phyloP scores from a whole-genome alignment of 2,888 invertebrate genomes.

The Aelia acuminata region DNA sequence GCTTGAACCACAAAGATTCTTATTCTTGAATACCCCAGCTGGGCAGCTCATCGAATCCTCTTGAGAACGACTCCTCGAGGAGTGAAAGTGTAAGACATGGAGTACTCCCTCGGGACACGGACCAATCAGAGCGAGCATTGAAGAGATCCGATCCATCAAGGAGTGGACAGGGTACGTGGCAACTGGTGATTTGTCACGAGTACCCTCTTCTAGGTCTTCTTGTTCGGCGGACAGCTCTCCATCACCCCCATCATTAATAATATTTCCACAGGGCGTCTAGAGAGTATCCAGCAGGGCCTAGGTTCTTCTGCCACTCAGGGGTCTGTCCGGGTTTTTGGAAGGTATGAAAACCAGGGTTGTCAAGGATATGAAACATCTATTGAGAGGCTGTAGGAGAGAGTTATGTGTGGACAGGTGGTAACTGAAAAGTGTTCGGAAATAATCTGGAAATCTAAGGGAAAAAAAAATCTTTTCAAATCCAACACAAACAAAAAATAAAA shows the following conservation, averaged over 20 bases:
- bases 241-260: conserved; percentile 8
- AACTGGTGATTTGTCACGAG: conserved; percentile 10
- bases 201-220: not conserved
- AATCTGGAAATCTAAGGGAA: not conserved
- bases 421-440: not conserved
- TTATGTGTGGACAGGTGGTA: conserved; percentile 8
- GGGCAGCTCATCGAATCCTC: conserved; percentile 3
- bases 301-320: not conserved
- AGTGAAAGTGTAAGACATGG: conserved; percentile 15
- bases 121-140: conserved; percentile 8
- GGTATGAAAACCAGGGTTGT: not conserved
- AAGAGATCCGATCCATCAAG: conserved; percentile 4
- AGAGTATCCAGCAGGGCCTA: not conserved
- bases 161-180: not conserved
- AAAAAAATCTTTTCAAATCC: not conserved
- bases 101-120: not conserved
- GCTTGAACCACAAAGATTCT: not conserved
- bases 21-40: not conserved
- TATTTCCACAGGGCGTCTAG: not conserved
- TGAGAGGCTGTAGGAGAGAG: not conserved
- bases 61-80: not conserved
- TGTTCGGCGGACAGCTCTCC: not conserved
- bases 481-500: not conserved
- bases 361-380: not conserved
- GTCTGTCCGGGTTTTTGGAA: conserved; percentile 2